These are phyloP conservation scores for Rhinatrema bivittatum DNA, from an alignment of 2,797 vertebrate species.

Conservation along the genomic window DNA sequence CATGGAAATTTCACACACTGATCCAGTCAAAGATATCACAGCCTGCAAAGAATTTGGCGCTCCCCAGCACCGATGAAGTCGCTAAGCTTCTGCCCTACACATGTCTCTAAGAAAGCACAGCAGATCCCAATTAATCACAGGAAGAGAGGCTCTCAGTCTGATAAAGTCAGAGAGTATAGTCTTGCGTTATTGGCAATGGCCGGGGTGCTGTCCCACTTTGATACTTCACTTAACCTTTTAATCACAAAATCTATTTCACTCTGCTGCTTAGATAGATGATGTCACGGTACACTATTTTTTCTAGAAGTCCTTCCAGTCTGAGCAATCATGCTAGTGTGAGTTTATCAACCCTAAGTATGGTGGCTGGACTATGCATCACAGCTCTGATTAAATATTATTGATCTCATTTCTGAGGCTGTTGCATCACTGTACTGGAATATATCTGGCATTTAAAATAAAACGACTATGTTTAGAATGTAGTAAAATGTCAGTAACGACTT, in stretches of 20 bases:
- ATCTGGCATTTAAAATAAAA: conserved; percentile 23
- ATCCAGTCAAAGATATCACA: too few species aligned
- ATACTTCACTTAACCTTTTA: conserved; percentile 48
- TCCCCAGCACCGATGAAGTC: too few species aligned
- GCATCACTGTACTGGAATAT: conserved; percentile 30
- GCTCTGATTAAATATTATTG: conserved; percentile 27
- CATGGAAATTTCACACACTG: too few species aligned
- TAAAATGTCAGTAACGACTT: conserved; percentile 42
- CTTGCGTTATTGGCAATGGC: conserved; percentile 48
- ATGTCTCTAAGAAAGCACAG: too few species aligned
- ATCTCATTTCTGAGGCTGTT: conserved; percentile 10
- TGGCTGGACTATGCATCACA: conserved; percentile 17
- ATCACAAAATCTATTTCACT: conserved; percentile 51
- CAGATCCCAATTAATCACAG: too few species aligned
- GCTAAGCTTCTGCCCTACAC: too few species aligned
- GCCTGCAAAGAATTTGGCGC: too few species aligned
- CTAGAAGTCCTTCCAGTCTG: conserved; percentile 12
- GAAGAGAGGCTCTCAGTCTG: too few species aligned
- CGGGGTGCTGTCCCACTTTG: conserved; percentile 35
- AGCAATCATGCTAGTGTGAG: conserved; percentile 26
- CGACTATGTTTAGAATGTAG: conserved; percentile 31
- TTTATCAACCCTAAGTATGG: conserved; percentile 13
- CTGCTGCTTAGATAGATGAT: conserved; percentile 51
- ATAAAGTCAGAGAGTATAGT: too few species aligned
- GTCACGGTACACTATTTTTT: conserved; percentile 28